Percentiles rank a stretch among this genome's conserved stretches.
phyloP scores from a whole-genome alignment of 1,140 invertebrate species.

The Lithobius niger region DNA sequence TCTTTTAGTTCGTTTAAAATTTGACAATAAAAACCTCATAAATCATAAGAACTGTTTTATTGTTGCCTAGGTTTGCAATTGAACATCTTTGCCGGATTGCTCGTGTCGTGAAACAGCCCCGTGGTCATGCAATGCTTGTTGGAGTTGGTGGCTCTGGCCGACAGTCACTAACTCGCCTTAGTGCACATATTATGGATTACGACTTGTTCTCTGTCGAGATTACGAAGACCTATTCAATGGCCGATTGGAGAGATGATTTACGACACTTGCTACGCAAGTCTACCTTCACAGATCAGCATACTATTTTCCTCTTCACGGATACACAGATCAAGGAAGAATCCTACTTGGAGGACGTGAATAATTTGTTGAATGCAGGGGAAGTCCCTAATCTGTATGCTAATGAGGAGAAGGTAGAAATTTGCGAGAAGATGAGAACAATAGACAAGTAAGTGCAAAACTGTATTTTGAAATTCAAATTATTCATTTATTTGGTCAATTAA shows the following conservation, averaged over 20 bases:
- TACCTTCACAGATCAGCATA: conserved; percentile 61
- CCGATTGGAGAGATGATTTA: conserved; percentile 84
- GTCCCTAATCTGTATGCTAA: conserved; percentile 76
- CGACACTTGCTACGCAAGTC: conserved; percentile 65
- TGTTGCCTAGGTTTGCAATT: conserved; percentile 70
- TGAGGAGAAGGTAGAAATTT: conserved; percentile 84
- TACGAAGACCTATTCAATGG: conserved; percentile 62
- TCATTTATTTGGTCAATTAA: background rate
- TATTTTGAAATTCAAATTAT: no score
- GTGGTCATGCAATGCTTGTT: conserved; percentile 67
- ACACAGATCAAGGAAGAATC: conserved; percentile 87
- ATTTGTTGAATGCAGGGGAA: conserved; percentile 85
- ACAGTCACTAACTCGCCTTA: conserved; percentile 74
- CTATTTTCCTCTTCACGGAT: conserved; percentile 81
- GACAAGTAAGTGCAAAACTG: conserved; percentile 74
- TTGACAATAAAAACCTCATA: no score
- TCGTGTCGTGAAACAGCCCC: conserved; percentile 78
- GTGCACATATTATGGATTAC: conserved; percentile 86
- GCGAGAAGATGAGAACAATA: conserved; percentile 83
- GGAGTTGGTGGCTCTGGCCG: conserved; percentile 85
- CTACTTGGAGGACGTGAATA: conserved; percentile 87
- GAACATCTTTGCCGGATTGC: conserved; percentile 86
- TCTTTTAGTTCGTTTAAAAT: no score
- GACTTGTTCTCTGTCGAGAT: conserved; percentile 82
- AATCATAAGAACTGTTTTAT: no score